Conservation (phyloP, 2,888 invertebrate genomes). For the Cheilosia soror region DNA sequence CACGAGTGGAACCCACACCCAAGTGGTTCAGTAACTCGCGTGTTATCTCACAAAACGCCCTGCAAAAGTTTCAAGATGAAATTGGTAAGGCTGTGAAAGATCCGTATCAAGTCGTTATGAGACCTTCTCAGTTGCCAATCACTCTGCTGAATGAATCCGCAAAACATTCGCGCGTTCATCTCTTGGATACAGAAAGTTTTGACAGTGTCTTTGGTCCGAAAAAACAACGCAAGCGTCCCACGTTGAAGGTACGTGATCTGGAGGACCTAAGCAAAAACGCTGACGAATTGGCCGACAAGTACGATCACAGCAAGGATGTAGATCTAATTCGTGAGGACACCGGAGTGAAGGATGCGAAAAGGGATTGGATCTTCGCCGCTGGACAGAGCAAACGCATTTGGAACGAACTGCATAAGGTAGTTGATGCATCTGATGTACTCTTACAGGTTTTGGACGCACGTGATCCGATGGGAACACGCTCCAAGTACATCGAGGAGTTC, state of each 20-base stretch:
- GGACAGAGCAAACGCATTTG: slow-evolving; percentile 99
- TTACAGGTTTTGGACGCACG: slow-evolving; percentile 98
- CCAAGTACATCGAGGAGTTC: slow-evolving; percentile 95
- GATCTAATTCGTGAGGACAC: slow-evolving; percentile 93
- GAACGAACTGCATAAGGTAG: slow-evolving; percentile 99
- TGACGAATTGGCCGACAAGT: slow-evolving; percentile 89
- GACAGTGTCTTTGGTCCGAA: slow-evolving; percentile 98
- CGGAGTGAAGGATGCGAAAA: slow-evolving; percentile 91
- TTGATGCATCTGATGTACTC: slow-evolving; percentile 99
- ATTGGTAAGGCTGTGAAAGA: slow-evolving; percentile 97
- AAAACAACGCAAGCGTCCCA: slow-evolving; percentile 95
- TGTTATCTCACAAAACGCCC: slow-evolving; percentile 95
- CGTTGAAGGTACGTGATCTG: slow-evolving; percentile 89
- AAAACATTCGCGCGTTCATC: slow-evolving; percentile 95
- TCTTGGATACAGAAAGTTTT: slow-evolving; percentile 97
- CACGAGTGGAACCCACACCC: slow-evolving; percentile 98
- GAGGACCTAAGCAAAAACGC: slow-evolving; percentile 90
- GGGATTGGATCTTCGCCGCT: slow-evolving; percentile 97
- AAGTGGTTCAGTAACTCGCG: slow-evolving; percentile 99
- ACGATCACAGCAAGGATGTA: slow-evolving; percentile 92
- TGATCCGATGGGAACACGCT: slow-evolving; percentile 98
- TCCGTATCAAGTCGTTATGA: slow-evolving; percentile 99
- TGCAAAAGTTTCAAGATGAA: slow-evolving; percentile 96
- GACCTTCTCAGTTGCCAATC: slow-evolving; percentile 96
- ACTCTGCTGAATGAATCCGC: slow-evolving; percentile 96